Conservation (phyloP, 2,113 vertebrate genomes). For the Crocuta crocuta region DNA sequence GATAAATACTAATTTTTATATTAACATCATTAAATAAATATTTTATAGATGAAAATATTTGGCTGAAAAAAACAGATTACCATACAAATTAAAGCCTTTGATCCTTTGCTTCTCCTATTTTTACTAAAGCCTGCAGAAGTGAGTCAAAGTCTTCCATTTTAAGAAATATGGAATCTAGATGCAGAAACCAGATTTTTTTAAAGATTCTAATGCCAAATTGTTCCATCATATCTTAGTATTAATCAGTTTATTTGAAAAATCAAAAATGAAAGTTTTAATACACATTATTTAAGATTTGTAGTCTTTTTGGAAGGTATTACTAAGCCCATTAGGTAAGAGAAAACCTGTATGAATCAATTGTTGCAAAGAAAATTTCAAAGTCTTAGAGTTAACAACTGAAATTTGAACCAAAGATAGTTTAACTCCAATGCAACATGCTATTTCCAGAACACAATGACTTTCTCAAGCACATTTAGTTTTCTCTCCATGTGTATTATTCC, state of each 20-base stretch:
- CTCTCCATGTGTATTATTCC: not conserved
- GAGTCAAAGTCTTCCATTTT: not conserved
- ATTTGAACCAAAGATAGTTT: not conserved
- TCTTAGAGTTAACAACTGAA: not conserved
- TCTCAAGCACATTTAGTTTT: not conserved
- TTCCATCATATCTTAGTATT: not conserved
- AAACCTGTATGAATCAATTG: not conserved
- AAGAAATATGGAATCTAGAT: not conserved
- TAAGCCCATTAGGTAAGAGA: not conserved
- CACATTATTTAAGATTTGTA: not conserved
- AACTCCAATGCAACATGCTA: not conserved
- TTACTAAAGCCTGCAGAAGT: not conserved
- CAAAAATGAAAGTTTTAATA: not conserved
- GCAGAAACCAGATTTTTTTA: not conserved
- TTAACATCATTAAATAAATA: not conserved
- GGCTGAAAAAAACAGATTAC: not conserved
- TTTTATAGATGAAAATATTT: not conserved
- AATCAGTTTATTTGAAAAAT: not conserved
- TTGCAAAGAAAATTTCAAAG: not conserved
- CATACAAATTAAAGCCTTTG: not conserved
- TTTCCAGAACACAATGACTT: not conserved
- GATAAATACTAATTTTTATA: not conserved
- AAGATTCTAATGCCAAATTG: not conserved
- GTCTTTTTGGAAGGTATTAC: not conserved
- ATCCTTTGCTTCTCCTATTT: not conserved